These are phyloP conservation scores for Melinaea menophilus DNA, from an alignment of 2,888 invertebrate species.

Conservation along the genomic window DNA sequence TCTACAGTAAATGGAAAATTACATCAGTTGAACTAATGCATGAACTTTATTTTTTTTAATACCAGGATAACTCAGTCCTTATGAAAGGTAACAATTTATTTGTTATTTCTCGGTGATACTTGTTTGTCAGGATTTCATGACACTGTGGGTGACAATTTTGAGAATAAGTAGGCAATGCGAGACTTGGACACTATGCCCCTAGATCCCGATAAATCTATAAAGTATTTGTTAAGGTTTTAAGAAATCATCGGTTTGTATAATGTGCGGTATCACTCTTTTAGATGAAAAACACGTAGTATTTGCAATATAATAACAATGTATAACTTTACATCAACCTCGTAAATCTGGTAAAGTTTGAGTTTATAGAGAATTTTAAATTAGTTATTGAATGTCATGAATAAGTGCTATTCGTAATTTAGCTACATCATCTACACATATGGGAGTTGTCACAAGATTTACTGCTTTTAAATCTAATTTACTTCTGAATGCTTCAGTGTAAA, in stretches of 20 bases:
- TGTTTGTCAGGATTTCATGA: constrained; percentile 26
- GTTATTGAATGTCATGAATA: not conserved
- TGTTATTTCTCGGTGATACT: constrained; percentile 18
- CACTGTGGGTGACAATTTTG: constrained; percentile 23
- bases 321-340: constrained; percentile 8
- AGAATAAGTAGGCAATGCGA: constrained; percentile 15
- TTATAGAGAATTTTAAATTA: not conserved
- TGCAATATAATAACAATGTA: not conserved
- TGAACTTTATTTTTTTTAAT: constrained; percentile 8
- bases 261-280: too few species aligned
- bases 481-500: too few species aligned
- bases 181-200: constrained; percentile 7
- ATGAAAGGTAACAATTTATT: constrained; percentile 28
- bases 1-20: constrained; percentile 1
- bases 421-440: too few species aligned
- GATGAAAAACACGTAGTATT: not conserved
- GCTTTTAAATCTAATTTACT: too few species aligned
- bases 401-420: too few species aligned
- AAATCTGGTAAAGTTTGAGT: constrained; percentile 13
- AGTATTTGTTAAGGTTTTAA: not conserved
- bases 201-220: not conserved
- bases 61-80: constrained; percentile 11
- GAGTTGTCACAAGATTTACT: too few species aligned
- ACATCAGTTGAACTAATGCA: not conserved
- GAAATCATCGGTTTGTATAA: too few species aligned